These are phyloP conservation scores for Pachymerium ferrugineum DNA, from an alignment of 2,888 invertebrate species.

Conservation along the genomic window DNA sequence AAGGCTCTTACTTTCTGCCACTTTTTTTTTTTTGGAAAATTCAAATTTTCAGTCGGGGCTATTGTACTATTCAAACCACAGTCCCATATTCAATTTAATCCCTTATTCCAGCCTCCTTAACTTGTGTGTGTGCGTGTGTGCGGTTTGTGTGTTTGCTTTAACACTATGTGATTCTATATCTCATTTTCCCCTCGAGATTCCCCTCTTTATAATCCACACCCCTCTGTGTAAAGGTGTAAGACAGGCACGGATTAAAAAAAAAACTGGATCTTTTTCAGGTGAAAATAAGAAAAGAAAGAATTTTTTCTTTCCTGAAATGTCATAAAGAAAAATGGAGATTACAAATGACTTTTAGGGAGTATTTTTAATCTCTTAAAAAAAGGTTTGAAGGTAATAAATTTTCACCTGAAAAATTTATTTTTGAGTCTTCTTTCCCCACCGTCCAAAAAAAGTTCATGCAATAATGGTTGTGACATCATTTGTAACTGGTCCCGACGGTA, in stretches of 20 bases:
- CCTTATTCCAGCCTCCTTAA: background rate
- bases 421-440: too few species aligned
- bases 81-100: background rate
- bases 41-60: too few species aligned
- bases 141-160: slow-evolving; percentile 13
- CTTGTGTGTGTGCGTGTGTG: background rate
- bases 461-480: background rate
- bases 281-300: too few species aligned
- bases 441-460: background rate
- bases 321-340: background rate
- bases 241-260: background rate
- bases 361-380: background rate
- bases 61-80: background rate
- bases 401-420: slow-evolving; percentile 8
- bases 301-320: background rate
- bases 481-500: slow-evolving; percentile 5
- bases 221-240: background rate
- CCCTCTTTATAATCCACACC: slow-evolving; percentile 15
- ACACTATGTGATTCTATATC: too few species aligned
- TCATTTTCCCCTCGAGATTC: background rate
- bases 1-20: too few species aligned
- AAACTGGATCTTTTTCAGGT: slow-evolving; percentile 23
- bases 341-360: background rate
- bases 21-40: background rate
- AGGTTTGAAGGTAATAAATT: background rate